These are phyloP conservation scores for Andrena flavipes DNA, from an alignment of 2,888 invertebrate species.

Conservation along the genomic window DNA sequence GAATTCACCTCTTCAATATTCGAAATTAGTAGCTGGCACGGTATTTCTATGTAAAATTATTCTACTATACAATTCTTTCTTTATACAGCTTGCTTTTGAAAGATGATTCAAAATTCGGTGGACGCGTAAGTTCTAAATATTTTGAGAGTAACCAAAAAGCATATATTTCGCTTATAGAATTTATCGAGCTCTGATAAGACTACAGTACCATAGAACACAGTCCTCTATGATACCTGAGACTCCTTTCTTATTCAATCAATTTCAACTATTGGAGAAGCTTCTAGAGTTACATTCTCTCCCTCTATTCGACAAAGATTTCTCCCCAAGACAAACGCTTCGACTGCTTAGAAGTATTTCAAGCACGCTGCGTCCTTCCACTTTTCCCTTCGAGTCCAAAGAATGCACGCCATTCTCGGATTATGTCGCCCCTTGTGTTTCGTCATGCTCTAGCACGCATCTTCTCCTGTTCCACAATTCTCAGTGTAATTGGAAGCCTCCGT, in stretches of 20 bases:
- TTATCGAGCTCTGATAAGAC: no score
- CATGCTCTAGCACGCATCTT: slow-evolving; percentile 45
- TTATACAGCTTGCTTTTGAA: no score
- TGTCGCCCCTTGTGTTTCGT: slow-evolving; percentile 32
- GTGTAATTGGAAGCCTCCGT: slow-evolving; percentile 44
- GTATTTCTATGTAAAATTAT: neutral
- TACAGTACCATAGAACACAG: no score
- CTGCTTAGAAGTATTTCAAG: slow-evolving; percentile 16
- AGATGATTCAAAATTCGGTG: no score
- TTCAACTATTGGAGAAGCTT: neutral
- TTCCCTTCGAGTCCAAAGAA: slow-evolving; percentile 42
- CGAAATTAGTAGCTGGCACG: neutral
- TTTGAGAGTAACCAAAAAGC: no score
- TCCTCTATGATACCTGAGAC: neutral
- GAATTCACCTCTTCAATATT: neutral
- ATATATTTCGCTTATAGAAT: no score
- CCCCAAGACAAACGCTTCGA: slow-evolving; percentile 1
- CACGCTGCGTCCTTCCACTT: slow-evolving; percentile 12
- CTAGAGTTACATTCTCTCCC: no score
- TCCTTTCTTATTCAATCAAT: neutral
- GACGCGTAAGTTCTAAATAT: no score
- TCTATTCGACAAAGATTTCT: neutral
- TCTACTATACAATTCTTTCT: no score
- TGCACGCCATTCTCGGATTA: slow-evolving; percentile 43
- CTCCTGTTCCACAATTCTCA: slow-evolving; percentile 34